phyloP scores from a whole-genome alignment of 2,797 vertebrate genomes.

The Triplophysa bombifrons region DNA sequence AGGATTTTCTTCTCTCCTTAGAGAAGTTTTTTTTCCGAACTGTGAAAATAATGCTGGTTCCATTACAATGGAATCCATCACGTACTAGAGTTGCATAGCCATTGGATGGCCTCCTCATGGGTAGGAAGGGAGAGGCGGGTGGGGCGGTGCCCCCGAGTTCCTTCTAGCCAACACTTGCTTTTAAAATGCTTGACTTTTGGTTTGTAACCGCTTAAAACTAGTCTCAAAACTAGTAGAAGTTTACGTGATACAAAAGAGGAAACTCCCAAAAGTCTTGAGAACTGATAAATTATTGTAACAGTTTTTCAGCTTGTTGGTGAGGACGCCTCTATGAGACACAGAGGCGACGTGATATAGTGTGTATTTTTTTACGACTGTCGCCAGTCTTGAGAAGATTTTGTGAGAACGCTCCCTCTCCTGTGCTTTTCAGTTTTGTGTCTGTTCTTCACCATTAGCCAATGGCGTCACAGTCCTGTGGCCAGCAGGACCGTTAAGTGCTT shows the following conservation, averaged over 20 bases:
- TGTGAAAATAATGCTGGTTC: conserved; percentile 69
- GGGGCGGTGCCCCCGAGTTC: conserved; percentile 29
- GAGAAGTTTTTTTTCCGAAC: conserved; percentile 60
- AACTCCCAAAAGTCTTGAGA: conserved; percentile 62
- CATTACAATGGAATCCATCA: conserved; percentile 87
- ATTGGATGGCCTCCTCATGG: conserved; percentile 81
- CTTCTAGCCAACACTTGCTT: conserved; percentile 38
- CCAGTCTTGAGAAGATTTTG: conserved; percentile 75
- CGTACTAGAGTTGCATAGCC: conserved; percentile 87
- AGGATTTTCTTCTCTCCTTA: conserved; percentile 67
- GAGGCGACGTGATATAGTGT: conserved; percentile 82
- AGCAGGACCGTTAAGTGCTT: conserved; percentile 88
- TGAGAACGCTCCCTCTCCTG: conserved; percentile 79
- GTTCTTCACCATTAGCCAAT: conserved; percentile 88
- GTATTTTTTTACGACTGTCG: conserved; percentile 55
- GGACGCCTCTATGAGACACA: conserved; percentile 73
- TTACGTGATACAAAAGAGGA: conserved; percentile 7
- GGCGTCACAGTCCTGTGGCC: conserved; percentile 88
- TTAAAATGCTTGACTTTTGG: conserved; percentile 57
- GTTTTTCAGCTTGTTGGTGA: conserved; percentile 78
- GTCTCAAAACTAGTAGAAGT: conserved; percentile 7
- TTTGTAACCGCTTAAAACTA: conserved; percentile 42
- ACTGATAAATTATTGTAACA: conserved; percentile 85
- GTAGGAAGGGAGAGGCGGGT: conserved; percentile 69
- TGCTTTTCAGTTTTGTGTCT: conserved; percentile 73